phyloP scores from a whole-genome alignment of 1,140 invertebrate species.

The Heliconius melpomene region DNA sequence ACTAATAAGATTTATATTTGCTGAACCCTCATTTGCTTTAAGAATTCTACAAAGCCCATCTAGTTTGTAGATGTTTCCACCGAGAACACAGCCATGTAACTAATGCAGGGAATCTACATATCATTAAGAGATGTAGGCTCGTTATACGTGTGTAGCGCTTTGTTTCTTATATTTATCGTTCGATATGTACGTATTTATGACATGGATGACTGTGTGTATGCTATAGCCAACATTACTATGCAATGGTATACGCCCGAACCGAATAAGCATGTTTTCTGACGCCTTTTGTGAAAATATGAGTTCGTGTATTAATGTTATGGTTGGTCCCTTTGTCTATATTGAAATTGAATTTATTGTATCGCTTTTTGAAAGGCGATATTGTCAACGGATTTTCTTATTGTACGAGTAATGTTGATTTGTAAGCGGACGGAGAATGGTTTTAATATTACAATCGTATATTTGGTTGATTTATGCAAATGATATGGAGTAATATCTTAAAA shows the following conservation, averaged over 20 bases:
- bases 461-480: slow-evolving; percentile 17
- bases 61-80: slow-evolving; percentile 76
- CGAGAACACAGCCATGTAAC: slow-evolving; percentile 79
- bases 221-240: slow-evolving; percentile 59
- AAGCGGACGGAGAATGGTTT: slow-evolving; percentile 14
- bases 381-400: slow-evolving; percentile 34
- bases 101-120: slow-evolving; percentile 81
- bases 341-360: slow-evolving; percentile 41
- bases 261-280: slow-evolving; percentile 65
- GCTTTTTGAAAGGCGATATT: slow-evolving; percentile 39
- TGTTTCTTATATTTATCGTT: slow-evolving; percentile 77
- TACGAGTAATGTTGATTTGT: slow-evolving; percentile 24
- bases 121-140: slow-evolving; percentile 80
- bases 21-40: slow-evolving; percentile 30
- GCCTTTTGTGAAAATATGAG: slow-evolving; percentile 60
- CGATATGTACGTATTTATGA: slow-evolving; percentile 74
- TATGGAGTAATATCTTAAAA: neutral
- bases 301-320: slow-evolving; percentile 40
- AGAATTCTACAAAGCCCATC: slow-evolving; percentile 35
- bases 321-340: slow-evolving; percentile 41
- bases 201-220: slow-evolving; percentile 39
- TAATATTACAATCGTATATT: slow-evolving; percentile 16
- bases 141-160: slow-evolving; percentile 79
- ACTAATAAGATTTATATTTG: slow-evolving; percentile 42
- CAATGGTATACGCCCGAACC: slow-evolving; percentile 51